Percentiles rank a stretch among this genome's conserved stretches.
These are phyloP conservation scores for Orycteropus afer DNA, from an alignment of 2,113 vertebrate genomes.

Conservation along the genomic window DNA sequence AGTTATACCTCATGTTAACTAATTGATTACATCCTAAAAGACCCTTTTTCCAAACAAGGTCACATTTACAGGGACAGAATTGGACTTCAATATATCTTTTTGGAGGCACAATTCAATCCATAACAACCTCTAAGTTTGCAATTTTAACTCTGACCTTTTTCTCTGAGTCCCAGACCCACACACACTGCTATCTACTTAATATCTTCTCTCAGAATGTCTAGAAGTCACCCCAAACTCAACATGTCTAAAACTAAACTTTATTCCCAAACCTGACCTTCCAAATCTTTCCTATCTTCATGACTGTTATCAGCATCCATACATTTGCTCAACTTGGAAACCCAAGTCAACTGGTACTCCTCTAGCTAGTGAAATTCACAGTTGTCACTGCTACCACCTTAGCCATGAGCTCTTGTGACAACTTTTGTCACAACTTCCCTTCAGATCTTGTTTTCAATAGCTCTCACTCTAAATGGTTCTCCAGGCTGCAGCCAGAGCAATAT, in stretches of 20 bases:
- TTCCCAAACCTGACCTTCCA: background rate
- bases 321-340: background rate
- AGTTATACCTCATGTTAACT: too few relatives aligned
- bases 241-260: background rate
- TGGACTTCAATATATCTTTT: too few relatives aligned
- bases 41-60: too few relatives aligned
- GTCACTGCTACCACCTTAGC: background rate
- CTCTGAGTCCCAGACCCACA: background rate
- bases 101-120: too few relatives aligned
- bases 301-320: background rate
- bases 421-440: background rate
- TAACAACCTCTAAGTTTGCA: too few relatives aligned
- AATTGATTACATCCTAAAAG: background rate
- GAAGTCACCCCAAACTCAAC: too few relatives aligned
- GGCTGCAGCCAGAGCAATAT: background rate
- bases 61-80: too few relatives aligned
- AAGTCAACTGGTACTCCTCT: background rate
- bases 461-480: background rate
- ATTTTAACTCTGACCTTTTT: background rate
- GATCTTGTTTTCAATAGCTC: background rate
- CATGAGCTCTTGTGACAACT: too few relatives aligned
- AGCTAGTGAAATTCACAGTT: background rate
- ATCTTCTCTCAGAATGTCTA: background rate
- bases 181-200: background rate
- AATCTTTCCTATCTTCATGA: background rate